These are phyloP conservation scores for Acestrorhynchus altus DNA, from an alignment of 2,797 vertebrate genomes.

Conservation along the genomic window DNA sequence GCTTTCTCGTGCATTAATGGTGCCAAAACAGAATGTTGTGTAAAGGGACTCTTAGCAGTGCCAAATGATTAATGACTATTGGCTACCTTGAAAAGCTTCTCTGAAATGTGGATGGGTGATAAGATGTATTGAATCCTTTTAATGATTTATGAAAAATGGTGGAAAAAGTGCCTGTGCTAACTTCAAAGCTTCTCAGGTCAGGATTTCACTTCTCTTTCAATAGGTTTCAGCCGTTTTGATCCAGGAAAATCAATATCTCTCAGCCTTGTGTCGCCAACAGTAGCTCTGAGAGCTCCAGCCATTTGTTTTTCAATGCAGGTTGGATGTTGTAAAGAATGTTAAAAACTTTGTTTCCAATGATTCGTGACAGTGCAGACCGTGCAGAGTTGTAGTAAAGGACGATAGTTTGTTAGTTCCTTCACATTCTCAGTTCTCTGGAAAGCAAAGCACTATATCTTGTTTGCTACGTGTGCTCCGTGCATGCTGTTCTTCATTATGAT, in stretches of 20 bases:
- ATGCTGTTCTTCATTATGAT: background rate
- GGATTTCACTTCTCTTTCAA: slow-evolving; percentile 31
- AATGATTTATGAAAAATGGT: slow-evolving; percentile 39
- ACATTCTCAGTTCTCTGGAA: background rate
- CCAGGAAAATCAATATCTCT: slow-evolving; percentile 34
- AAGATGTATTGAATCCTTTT: slow-evolving; percentile 23
- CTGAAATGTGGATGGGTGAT: slow-evolving; percentile 34
- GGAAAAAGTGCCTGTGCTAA: background rate
- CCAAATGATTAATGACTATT: slow-evolving; percentile 25
- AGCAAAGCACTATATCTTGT: background rate
- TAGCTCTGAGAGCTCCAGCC: slow-evolving; percentile 4
- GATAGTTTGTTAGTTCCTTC: background rate
- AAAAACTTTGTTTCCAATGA: slow-evolving; percentile 9
- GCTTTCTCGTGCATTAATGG: background rate
- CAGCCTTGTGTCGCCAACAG: slow-evolving; percentile 27
- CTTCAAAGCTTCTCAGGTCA: slow-evolving; percentile 38
- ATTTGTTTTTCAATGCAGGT: slow-evolving; percentile 18
- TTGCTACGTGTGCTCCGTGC: slow-evolving; percentile 4
- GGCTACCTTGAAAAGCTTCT: slow-evolving; percentile 23
- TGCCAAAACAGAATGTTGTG: background rate
- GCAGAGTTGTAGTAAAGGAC: background rate
- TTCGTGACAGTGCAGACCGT: background rate
- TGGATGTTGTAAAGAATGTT: slow-evolving; percentile 9
- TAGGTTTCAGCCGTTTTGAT: slow-evolving; percentile 41
- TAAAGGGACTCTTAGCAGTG: background rate